Percentiles rank a stretch among this genome's conserved stretches.
Evolutionary conservation across 2,113 vertebrate genomes (phyloP).

Genomic region (Paramisgurnus dabryanus): DNA sequence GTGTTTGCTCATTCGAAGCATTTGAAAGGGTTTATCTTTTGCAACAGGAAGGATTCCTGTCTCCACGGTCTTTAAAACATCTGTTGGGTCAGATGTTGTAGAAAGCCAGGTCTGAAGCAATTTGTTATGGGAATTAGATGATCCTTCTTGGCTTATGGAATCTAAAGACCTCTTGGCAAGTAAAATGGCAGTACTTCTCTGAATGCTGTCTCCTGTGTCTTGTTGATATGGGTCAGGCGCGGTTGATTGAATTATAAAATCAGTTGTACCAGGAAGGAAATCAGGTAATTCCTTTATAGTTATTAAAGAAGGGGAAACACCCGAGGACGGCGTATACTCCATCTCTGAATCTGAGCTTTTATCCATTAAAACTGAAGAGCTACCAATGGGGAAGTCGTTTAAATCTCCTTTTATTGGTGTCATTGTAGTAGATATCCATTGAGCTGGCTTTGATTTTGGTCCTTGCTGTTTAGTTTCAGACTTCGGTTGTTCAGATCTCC

Average conservation of each 20-base stretch:
- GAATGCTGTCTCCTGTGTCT: not conserved
- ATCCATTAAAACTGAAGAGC: not conserved
- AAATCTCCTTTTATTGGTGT: conserved; percentile 11
- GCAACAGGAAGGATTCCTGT: not conserved
- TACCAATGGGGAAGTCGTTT: not conserved
- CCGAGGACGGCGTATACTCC: not conserved
- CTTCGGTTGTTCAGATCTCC: conserved; percentile 2
- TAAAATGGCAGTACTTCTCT: conserved; percentile 31
- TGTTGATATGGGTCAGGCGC: not conserved
- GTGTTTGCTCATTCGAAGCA: conserved; percentile 5
- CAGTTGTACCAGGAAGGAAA: conserved; percentile 9
- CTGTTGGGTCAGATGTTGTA: not conserved
- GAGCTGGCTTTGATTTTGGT: not conserved
- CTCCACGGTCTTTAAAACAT: not conserved
- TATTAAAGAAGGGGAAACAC: not conserved
- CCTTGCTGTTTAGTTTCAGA: not conserved
- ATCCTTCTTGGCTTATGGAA: conserved; percentile 26
- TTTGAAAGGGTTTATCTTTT: conserved; percentile 5
- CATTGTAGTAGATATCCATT: not conserved
- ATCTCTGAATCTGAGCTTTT: not conserved
- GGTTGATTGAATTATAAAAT: not conserved
- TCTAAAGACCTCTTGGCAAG: conserved; percentile 54
- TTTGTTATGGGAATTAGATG: not conserved
- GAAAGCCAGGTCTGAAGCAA: not conserved
- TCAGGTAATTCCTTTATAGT: conserved; percentile 10